Evolutionary conservation across 2,888 invertebrate genomes (phyloP), one percentile per base, ranked within the genome.

Genomic region (Mythimna albipuncta): DNA sequence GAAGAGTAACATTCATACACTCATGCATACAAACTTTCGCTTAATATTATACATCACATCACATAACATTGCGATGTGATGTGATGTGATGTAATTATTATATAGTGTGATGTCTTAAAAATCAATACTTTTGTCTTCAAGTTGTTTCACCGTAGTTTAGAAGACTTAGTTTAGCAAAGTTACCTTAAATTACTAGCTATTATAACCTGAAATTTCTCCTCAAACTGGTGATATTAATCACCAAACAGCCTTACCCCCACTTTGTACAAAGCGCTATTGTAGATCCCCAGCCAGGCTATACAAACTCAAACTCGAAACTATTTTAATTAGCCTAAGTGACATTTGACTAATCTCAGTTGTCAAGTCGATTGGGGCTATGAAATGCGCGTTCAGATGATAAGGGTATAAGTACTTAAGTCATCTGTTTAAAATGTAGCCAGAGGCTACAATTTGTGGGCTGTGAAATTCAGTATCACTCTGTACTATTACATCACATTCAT

Each of bases 301-400:
- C 19, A 57, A 55, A 58, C 47, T 69, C 38, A 26, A 59, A 32
- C 64, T 7, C 19, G 7, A 32, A 84, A 85, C 85, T 83, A 84
- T 84, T 85, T 83, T 85, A 85, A 85, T 84, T 81, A 84, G 67
- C 26, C 19, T 69, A 85, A 85, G 69, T 85, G 80, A 75, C 77
- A 70, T 73, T 69, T 62, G 59, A 73, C 64, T 84, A 79, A 85
- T 85, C 75, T 80, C 11, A 61, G 64, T 52, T 72, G 74, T 73
- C 82, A 71, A 64, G 68, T 58, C 52, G 26, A 61, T 35, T 64
- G 52, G 26, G 58, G 70, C 61, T 44, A 35, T 54, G 47, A 70
- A 61, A 74, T 16, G 16, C 16, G 54, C 69, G 67, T 32, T 64
- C 13, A 21, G 26, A 44, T 79, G 67, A 73, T 44, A 65, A 55